Base-by-base conservation (phyloP, 2,797 vertebrate genomes). In the Microhierax caerulescens region DNA sequence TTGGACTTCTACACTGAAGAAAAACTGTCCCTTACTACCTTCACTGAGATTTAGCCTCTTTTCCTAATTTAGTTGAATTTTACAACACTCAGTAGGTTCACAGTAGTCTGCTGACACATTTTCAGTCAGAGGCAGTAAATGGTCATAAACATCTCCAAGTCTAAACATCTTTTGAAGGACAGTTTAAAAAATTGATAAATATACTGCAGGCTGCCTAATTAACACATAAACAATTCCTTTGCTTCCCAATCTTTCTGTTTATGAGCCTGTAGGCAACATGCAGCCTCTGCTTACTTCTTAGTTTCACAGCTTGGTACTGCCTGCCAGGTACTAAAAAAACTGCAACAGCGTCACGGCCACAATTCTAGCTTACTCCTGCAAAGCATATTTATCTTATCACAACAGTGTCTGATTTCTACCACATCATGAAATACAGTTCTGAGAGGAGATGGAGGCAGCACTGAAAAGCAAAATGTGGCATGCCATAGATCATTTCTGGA, bases 401-500 rank as follows among this genome's bases (percentile, higher is more conserved):
- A 61, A 25, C n/a, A 32, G 32, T 2, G 0, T 4, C 64, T 12
- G 18, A 34, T 30, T 34, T 47, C 53, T 43, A 11, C 53, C 30
- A 15, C 14, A 0, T 18, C 43, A 18, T 9, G 34, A 51, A 53
- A 45, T 28, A 34, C n/a, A 27, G 7, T 28, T 21, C 56, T 24
- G 39, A 57, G 21, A n/a, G 0, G 1, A 11, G 32, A 17, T 0
- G 9, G 56, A 28, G 24, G 27, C 4, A 5, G 22, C 34, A 37
- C 15, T 15, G 20, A 34, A n/a, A 36, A 60, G 10, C 20, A 27
- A 68, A 84, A 61, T 0, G 16, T 6, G 6, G 8, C n/a, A 34
- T 34, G 79, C 23, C 37, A 7, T 45, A 24, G 34, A 27, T 20
- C 1, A 2, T 30, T 45, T 14, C 43, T 21, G 50, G 8, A 47